phyloP scores from a whole-genome alignment of 2,113 vertebrate genomes.

The Vulpes ferrilata region DNA sequence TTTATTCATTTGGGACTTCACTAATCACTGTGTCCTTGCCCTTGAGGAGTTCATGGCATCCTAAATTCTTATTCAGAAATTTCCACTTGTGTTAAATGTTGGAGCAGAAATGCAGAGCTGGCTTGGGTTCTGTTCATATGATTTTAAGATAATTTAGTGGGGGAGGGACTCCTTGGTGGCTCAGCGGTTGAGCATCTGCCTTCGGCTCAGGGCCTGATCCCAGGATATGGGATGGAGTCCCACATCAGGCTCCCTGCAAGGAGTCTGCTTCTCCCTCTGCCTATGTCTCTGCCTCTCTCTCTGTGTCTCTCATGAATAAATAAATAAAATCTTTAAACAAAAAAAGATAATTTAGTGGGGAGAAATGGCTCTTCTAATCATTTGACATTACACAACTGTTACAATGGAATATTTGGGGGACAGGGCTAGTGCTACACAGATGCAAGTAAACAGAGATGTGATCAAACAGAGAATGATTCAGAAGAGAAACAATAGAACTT shows the following conservation, averaged over 20 bases:
- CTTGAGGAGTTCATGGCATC: not conserved
- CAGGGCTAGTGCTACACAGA: not conserved
- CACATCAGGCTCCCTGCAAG: too few relatives aligned
- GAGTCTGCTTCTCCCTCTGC: too few relatives aligned
- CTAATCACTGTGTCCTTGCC: not conserved
- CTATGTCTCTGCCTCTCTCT: too few relatives aligned
- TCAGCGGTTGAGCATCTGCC: too few relatives aligned
- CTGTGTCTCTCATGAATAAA: too few relatives aligned
- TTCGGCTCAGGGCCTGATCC: too few relatives aligned
- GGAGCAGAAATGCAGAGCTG: not conserved
- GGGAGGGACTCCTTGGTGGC: not conserved
- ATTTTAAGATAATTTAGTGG: conserved; percentile 37
- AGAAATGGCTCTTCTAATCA: not conserved
- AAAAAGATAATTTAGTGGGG: not conserved
- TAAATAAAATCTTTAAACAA: too few relatives aligned
- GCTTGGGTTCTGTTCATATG: not conserved
- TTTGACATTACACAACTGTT: not conserved
- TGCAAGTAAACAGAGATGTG: not conserved
- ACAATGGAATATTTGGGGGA: not conserved
- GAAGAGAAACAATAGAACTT: not conserved
- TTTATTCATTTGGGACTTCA: conserved; percentile 6
- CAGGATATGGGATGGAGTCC: too few relatives aligned
- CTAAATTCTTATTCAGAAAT: conserved; percentile 52
- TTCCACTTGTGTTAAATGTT: conserved; percentile 31
- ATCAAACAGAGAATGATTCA: not conserved